Evolutionary conservation across 2,113 vertebrate species (phyloP).

Genomic region (Pandion haliaetus): DNA sequence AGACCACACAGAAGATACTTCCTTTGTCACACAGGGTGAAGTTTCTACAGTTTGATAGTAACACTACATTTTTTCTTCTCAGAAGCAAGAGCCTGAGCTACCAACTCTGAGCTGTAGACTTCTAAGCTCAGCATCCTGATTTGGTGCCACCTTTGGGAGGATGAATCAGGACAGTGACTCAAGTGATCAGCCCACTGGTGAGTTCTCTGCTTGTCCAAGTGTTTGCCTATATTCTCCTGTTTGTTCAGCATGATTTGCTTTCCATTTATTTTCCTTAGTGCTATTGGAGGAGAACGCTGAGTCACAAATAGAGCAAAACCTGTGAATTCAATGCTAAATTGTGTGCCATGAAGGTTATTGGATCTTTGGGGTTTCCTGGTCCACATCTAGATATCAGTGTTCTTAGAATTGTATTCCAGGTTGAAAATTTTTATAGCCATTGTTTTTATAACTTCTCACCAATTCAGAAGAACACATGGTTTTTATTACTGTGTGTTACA

Average conservation of each 20-base stretch:
- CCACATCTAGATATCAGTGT: background rate
- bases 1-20: background rate
- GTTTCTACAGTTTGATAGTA: background rate
- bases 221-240: background rate
- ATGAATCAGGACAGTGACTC: slow-evolving; percentile 37
- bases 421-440: background rate
- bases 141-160: background rate
- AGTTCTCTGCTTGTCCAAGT: background rate
- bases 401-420: background rate
- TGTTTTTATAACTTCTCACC: background rate
- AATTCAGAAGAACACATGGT: background rate
- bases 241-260: background rate
- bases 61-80: background rate
- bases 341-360: background rate
- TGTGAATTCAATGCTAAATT: background rate
- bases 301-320: background rate
- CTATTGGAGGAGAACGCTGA: background rate
- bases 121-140: background rate
- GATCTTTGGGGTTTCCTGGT: background rate
- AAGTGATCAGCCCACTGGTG: background rate
- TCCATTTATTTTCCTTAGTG: background rate
- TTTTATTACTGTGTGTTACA: background rate
- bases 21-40: background rate
- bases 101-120: background rate
- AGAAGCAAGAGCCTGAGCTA: background rate